Evolutionary conservation across 2,797 vertebrate genomes (phyloP).

Genomic region (Carapus acus): DNA sequence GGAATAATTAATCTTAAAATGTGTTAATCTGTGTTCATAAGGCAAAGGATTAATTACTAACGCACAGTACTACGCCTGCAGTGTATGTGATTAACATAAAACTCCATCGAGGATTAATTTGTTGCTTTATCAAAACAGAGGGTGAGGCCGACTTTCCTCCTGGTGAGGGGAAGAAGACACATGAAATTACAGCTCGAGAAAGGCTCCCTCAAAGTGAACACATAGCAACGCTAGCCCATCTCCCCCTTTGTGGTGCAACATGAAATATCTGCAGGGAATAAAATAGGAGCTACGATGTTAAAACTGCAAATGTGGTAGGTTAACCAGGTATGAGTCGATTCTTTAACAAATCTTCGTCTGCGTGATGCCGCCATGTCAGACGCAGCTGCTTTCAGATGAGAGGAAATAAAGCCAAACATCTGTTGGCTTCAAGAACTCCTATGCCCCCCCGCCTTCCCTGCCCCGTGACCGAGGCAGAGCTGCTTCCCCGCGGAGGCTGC

Average conservation of each 20-base stretch:
- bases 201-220: no score
- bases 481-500: conserved; percentile 32
- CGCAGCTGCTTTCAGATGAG: conserved; percentile 9
- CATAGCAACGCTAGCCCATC: no score
- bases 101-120: no score
- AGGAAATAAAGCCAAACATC: conserved; percentile 1
- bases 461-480: conserved; percentile 30
- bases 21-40: conserved; percentile 41
- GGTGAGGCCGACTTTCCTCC: no score
- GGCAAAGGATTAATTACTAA: conserved; percentile 41
- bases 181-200: no score
- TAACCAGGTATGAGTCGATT: not conserved
- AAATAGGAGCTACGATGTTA: no score
- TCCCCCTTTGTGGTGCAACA: no score
- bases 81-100: conserved; percentile 40
- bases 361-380: not conserved
- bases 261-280: no score
- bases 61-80: conserved; percentile 22
- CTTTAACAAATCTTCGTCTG: not conserved
- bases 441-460: conserved; percentile 24
- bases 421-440: conserved; percentile 9
- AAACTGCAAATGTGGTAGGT: no score
- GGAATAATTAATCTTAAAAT: no score
- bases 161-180: no score
- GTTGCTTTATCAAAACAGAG: no score